phyloP scores from a whole-genome alignment of 1,140 invertebrate genomes.

The Lasioglossum albipes region DNA sequence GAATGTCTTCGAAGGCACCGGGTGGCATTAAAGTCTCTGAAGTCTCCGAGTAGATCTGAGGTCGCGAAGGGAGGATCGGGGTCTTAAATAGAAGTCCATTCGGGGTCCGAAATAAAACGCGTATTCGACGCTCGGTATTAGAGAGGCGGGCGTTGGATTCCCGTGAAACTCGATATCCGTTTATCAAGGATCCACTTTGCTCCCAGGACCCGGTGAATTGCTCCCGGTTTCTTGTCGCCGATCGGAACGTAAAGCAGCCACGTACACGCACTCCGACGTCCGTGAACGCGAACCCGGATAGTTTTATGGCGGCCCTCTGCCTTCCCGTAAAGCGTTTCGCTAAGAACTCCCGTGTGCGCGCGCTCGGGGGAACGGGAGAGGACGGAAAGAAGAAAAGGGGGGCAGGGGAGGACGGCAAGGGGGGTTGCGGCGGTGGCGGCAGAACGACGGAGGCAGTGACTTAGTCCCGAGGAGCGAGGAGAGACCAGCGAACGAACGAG shows the following conservation, averaged over 20 bases:
- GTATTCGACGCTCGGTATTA: slow-evolving; percentile 25
- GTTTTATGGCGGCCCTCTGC: slow-evolving; percentile 74
- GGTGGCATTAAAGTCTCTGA: no score
- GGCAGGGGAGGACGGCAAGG: background rate
- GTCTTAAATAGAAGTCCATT: background rate
- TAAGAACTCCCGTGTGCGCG: slow-evolving; percentile 66
- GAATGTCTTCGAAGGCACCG: no score
- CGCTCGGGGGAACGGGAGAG: background rate
- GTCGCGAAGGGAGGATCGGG: no score
- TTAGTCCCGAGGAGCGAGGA: slow-evolving; percentile 17
- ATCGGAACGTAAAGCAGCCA: slow-evolving; percentile 61
- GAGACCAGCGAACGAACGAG: slow-evolving; percentile 29
- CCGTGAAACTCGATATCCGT: slow-evolving; percentile 60
- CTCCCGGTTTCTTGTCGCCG: slow-evolving; percentile 61
- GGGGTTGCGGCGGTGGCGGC: background rate
- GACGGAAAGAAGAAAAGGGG: background rate
- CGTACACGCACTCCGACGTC: slow-evolving; percentile 36
- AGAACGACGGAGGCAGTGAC: slow-evolving; percentile 18
- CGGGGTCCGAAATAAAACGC: slow-evolving; percentile 7
- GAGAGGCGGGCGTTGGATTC: slow-evolving; percentile 11
- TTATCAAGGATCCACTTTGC: slow-evolving; percentile 61
- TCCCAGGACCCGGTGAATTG: slow-evolving; percentile 50
- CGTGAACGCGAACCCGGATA: slow-evolving; percentile 61
- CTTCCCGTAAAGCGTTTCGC: slow-evolving; percentile 72
- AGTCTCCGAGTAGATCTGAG: no score